A percentile compares a stretch with the other conserved stretches of the same genome.
These are phyloP conservation scores for Eunapius fragilis DNA, from an alignment of 37 sponge, comb jelly and placozoan genomes.

Conservation along the genomic window DNA sequence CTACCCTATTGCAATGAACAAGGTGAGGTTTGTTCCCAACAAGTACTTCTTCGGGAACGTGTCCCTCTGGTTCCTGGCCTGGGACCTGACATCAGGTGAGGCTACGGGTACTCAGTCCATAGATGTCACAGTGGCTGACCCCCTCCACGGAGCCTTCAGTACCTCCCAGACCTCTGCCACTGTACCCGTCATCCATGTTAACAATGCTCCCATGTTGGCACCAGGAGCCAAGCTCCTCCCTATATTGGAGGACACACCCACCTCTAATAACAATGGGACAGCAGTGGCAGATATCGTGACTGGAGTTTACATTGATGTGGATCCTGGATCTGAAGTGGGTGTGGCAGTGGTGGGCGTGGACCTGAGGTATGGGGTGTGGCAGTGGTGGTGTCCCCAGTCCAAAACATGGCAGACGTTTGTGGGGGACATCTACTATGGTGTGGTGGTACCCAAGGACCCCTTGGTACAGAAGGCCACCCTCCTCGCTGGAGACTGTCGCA, in stretches of 20 bases:
- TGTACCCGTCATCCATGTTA: constrained; percentile 76
- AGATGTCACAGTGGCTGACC: constrained; percentile 37
- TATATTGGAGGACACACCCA: constrained; percentile 66
- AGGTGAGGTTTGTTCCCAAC: constrained; percentile 75
- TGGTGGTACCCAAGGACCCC: constrained; percentile 67
- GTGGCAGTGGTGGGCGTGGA: constrained; percentile 89
- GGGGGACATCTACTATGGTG: constrained; percentile 78
- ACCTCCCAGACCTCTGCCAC: constrained; percentile 44
- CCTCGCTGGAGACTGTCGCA: constrained; percentile 65
- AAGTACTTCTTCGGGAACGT: constrained; percentile 75
- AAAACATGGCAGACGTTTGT: constrained; percentile 70
- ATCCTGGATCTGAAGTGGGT: constrained; percentile 56
- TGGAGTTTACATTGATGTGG: constrained; percentile 69
- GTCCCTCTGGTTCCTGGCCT: constrained; percentile 70
- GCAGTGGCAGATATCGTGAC: constrained; percentile 70
- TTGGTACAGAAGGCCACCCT: constrained; percentile 80
- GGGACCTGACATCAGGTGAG: constrained; percentile 84
- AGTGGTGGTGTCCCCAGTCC: constrained; percentile 69
- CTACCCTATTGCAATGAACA: constrained; percentile 29
- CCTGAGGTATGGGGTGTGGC: constrained; percentile 77
- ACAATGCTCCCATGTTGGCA: constrained; percentile 78
- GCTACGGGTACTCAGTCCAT: constrained; percentile 50
- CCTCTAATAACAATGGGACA: constrained; percentile 74
- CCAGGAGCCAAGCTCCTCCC: constrained; percentile 26
- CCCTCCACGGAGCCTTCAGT: constrained; percentile 79